Evolutionary conservation across 2,888 invertebrate species (phyloP), one percentile per base, ranked within the genome.

Genomic region (Macrophya annulata): DNA sequence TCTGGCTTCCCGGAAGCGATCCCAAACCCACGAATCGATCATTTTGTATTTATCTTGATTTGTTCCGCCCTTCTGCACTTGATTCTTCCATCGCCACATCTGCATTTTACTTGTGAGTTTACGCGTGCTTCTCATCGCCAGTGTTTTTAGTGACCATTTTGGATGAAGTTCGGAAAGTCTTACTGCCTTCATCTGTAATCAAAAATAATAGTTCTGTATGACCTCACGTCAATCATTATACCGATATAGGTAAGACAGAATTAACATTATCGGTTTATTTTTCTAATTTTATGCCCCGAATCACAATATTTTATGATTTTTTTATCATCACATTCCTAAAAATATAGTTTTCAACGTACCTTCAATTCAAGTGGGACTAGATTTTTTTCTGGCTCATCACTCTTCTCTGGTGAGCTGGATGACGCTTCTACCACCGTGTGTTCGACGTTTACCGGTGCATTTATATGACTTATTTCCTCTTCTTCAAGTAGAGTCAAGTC

Each of bases 1-100:
- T 79, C 86, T 84, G 45, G 81, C 84, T 43, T 84, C 84, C 15
- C 55, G 43, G 84, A 86, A 86, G 72, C 81, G 84, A 43, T 72
- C 81, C 21, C 48, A 84, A 1, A 81, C 48, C 59, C 84, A 86
- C 59, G 21, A 25, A 81, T 86, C 68, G 71, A 86, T 86, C n/a
- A 40, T 43, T 51, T 15, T 15, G 40, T 62, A 86, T 81, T 86
- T 84, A n/a, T 84, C 84, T 5, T 0, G 15, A 21, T 77, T 77
- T 77, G 51, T 51, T 25, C 77, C 51, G 21, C 77, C 77, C 25
- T 51, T 77, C 37, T 51, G 0, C 21, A 77, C 51, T 48, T 77
- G 77, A 15, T 51, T 77, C 77, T 77, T 77, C 31, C 77, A 77
- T 51, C 51, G 51, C 77, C 77, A 77, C 21, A 55, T 51, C 77